phyloP scores from a whole-genome alignment of 2,113 vertebrate species.

The Gnathonemus echidnorhynchus region DNA sequence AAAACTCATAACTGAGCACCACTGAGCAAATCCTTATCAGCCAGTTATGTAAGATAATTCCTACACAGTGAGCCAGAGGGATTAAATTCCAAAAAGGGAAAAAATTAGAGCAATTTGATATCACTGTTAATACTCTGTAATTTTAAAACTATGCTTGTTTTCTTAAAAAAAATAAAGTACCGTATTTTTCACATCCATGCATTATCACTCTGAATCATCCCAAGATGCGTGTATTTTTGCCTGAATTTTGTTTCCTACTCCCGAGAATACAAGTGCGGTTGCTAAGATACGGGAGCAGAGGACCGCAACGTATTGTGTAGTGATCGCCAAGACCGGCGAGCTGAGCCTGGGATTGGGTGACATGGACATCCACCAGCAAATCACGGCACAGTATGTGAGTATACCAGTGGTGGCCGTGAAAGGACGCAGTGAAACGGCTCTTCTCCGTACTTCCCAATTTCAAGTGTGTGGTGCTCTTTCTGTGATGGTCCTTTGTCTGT shows the following conservation, averaged over 20 bases:
- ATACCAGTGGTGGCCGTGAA: not conserved
- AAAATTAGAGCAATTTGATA: not conserved
- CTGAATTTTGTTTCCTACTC: constrained; percentile 16
- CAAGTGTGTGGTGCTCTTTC: constrained; percentile 4
- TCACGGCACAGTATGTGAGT: constrained; percentile 73
- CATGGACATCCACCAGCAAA: constrained; percentile 80
- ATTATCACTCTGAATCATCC: not conserved
- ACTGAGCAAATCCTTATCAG: not conserved
- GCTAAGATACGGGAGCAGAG: constrained; percentile 47
- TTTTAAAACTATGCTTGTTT: not conserved
- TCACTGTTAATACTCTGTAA: not conserved
- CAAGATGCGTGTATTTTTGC: not conserved
- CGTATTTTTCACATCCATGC: not conserved
- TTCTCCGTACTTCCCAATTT: not conserved
- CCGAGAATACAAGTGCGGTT: constrained; percentile 56
- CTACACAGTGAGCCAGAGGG: not conserved
- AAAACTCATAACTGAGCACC: not conserved
- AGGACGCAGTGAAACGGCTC: not conserved
- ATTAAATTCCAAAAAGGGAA: not conserved
- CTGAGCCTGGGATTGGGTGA: constrained; percentile 76
- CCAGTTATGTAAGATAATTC: not conserved
- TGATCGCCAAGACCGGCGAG: constrained; percentile 65
- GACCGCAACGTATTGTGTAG: constrained; percentile 64
- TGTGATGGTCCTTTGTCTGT: constrained; percentile 1
- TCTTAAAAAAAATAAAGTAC: not conserved